Evolutionary conservation across 1,140 invertebrate genomes (phyloP), one percentile per base, ranked within the genome.

Genomic region (Bombus ignitus): DNA sequence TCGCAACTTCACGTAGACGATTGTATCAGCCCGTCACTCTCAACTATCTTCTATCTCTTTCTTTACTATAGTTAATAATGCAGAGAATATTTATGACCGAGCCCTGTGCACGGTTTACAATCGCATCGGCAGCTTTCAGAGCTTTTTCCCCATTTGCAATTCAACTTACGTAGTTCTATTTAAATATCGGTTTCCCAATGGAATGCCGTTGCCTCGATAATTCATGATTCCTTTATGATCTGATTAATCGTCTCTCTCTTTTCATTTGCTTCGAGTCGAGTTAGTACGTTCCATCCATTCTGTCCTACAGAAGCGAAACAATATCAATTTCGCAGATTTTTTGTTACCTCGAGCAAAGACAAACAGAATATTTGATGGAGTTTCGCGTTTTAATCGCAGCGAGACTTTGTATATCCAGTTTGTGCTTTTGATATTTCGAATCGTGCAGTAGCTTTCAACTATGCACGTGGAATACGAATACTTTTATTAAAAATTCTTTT

Each of bases 21-120:
- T 72, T n/a, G 9, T 35, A 42, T 62, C 80, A 62, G n/a, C 47
- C 70, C 0, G 47, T 72, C 47, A 59, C 62, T 35, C 42, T 28
- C 53, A 22, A 42, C 12, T 15, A 78, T 53, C 28, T 22, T 2
- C 10, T 28, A n/a, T n/a, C 35, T 28, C 28, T 59, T 32, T 44
- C n/a, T 70, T 32, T 39, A n/a, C 65, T 75, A 62, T 66, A 3
- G 66, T 79, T 71, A 71, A 84, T 79, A 70, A 84, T 15, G 39
- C 10, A 37, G 39, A 59, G 82, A 73, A 85, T 85, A 85, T 85
- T 85, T 81, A 85, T 81, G 74, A 77, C 35, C 72, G 35, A 37
- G 72, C 65, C 2, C 18, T 53, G 32, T 32, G 57, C 22, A 32
- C 59, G 3, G 81, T 83, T 76, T 76, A 83, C 72, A 47, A 78